Conservation (phyloP, 2,113 vertebrate species). For the Brachyhypopomus gauderio region DNA sequence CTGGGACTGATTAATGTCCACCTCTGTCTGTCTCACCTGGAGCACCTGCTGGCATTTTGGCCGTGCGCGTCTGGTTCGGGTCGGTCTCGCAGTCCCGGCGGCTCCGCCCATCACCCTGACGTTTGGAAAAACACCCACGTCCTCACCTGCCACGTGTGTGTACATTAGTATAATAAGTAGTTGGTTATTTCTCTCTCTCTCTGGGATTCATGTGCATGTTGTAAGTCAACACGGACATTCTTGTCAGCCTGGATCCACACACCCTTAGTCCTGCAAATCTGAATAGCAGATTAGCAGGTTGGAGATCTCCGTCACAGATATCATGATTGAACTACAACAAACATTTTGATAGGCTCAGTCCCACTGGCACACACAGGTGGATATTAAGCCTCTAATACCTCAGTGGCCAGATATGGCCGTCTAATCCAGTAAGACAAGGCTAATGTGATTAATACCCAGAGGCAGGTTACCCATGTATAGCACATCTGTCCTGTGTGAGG, state of each 20-base stretch:
- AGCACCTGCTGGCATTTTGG: no score
- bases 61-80: no score
- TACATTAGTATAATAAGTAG: not conserved
- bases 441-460: constrained; percentile 50
- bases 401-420: constrained; percentile 40
- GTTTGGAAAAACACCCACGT: no score
- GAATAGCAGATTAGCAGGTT: constrained; percentile 12
- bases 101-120: no score
- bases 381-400: constrained; percentile 37
- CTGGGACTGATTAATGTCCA: not conserved
- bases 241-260: constrained; percentile 12
- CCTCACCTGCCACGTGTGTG: no score
- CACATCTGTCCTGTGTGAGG: constrained; percentile 43
- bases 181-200: constrained; percentile 16
- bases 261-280: constrained; percentile 24
- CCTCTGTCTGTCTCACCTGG: no score
- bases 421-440: constrained; percentile 43
- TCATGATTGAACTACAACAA: constrained; percentile 40
- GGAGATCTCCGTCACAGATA: constrained; percentile 24
- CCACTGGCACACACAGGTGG: constrained; percentile 16
- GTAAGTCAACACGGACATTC: constrained; percentile 16
- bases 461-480: constrained; percentile 10
- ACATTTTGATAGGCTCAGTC: constrained; percentile 11
- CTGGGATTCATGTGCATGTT: not conserved
- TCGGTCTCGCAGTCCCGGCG: no score